Evolutionary conservation across 2,113 vertebrate species (phyloP), one percentile per base, ranked within the genome.

Genomic region (Macaca nemestrina): DNA sequence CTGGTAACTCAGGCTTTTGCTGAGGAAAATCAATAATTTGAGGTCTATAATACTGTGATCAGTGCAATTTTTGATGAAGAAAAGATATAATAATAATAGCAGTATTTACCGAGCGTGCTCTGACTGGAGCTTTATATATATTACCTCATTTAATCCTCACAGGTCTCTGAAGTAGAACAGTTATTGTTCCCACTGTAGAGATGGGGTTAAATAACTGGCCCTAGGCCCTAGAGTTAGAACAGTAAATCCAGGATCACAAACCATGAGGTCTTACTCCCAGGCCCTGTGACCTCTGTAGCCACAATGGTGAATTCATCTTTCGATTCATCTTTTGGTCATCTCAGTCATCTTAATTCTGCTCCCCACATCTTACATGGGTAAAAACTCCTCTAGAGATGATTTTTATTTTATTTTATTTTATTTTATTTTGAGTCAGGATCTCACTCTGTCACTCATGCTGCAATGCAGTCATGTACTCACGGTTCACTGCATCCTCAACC

Each of bases 131-230:
- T 81, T 80, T 94, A 50, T 94, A 45, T 22, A 55, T 5, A 38
- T 43, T 61, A 80, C 70, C 76, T 96, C 67, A 90, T 90, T 90
- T 84, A 94, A n/a, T 76, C 40, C 40, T 76, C 45, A 81, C 7
- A 57, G 73, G 10, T 18, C 32, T 91, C 43, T n/a, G 48, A 82
- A 45, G 11, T n/a, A 40, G 16, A 25, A 27, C n/a, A 81, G 18
- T 61, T 83, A 76, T 8, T 76, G 20, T 55, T 12, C 48, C 35
- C 20, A 0, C 84, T 89, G 90, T 88, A 84, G 11, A 55, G 23
- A 75, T n/a, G 32, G 87, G 27, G 38, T 35, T 83, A 73, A 88
- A 35, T 85, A 80, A 78, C 70, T 73, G 78, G 76, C 25, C 90
- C 67, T 85, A 52, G 45, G 30, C 40, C 38, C 8, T 61, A n/a